Conservation (phyloP, 2,888 invertebrate species). For the Ecdyonurus torrentis region DNA sequence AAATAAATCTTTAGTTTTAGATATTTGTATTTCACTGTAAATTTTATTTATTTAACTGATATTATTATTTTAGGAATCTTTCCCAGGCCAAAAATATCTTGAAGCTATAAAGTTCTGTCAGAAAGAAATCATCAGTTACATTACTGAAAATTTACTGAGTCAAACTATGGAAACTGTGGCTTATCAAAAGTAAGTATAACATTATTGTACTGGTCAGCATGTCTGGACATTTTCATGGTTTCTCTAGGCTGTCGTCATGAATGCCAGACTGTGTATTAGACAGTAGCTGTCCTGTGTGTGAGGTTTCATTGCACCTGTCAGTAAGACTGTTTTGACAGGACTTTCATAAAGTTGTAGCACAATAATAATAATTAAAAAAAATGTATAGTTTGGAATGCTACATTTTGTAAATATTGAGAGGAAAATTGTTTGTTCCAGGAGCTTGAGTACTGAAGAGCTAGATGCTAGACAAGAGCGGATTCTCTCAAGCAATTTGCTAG, state of each 20-base stretch:
- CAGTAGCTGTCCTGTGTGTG: neutral
- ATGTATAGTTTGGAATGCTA: too few species aligned
- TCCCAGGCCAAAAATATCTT: constrained; percentile 56
- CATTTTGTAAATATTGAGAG: too few species aligned
- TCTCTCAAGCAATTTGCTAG: constrained; percentile 45
- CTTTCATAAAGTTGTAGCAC: too few species aligned
- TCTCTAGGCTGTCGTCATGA: neutral
- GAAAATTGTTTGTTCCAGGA: constrained; percentile 23
- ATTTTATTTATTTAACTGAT: constrained; percentile 9
- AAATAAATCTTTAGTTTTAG: too few species aligned
- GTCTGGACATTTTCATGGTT: too few species aligned
- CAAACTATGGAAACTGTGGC: constrained; percentile 37
- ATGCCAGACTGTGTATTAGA: too few species aligned
- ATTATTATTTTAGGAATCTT: constrained; percentile 40
- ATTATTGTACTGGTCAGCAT: too few species aligned
- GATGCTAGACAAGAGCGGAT: constrained; percentile 50
- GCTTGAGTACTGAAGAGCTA: constrained; percentile 42
- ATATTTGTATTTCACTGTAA: constrained; percentile 1
- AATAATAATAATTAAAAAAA: too few species aligned
- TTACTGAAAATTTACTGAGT: constrained; percentile 50
- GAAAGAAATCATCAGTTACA: constrained; percentile 54
- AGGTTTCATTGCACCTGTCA: too few species aligned
- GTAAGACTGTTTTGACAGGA: too few species aligned
- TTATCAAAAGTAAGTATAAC: constrained; percentile 31
- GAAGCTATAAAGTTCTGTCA: constrained; percentile 73